Evolutionary conservation across 1,140 invertebrate species (phyloP).

Genomic region (Ruditapes philippinarum): DNA sequence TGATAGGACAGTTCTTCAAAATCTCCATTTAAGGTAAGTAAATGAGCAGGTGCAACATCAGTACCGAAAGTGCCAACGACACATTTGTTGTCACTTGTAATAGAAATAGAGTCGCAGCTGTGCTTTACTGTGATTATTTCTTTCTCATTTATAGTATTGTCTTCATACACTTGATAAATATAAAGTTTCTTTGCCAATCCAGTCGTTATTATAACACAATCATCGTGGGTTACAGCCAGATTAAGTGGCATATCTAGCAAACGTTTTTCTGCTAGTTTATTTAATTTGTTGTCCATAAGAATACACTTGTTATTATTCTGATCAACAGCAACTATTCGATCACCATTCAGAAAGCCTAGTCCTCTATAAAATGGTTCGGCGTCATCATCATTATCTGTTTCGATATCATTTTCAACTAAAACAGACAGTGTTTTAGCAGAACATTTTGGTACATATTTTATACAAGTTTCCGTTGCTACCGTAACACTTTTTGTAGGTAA

Average conservation of each 20-base stretch:
- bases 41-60: not conserved
- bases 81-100: not conserved
- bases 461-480: not conserved
- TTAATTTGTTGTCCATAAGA: not conserved
- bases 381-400: not conserved
- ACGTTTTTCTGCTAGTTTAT: not conserved
- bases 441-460: not conserved
- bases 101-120: not conserved
- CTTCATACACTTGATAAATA: not conserved
- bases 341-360: not conserved
- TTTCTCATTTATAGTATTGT: not conserved
- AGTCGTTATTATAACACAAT: not conserved
- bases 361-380: not conserved
- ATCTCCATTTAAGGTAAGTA: not conserved
- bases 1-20: not conserved
- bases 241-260: not conserved
- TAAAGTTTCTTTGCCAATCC: not conserved
- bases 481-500: not conserved
- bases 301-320: conserved; percentile 3
- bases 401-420: not conserved
- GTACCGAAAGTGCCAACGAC: not conserved
- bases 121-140: not conserved
- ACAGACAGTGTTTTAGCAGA: not conserved
- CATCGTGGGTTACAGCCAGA: not conserved
- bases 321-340: not conserved